Conservation (phyloP, 2,888 invertebrate genomes). For the Tipula unca region DNA sequence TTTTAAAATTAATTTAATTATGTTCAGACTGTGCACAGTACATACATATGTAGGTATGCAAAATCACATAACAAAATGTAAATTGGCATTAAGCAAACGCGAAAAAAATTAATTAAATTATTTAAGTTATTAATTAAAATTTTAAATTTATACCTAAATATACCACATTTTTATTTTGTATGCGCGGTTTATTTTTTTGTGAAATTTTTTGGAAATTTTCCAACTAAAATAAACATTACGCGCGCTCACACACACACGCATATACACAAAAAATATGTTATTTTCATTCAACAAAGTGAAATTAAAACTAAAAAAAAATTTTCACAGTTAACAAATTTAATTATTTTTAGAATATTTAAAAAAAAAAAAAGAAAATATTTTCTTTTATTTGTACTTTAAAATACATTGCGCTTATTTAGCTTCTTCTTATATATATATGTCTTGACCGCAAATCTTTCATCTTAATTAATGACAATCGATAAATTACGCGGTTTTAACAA, state of each 20-base stretch:
- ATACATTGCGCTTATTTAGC: not conserved
- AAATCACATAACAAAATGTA: too few species aligned
- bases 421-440: too few species aligned
- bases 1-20: not conserved
- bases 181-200: not conserved
- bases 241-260: not conserved
- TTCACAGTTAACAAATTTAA: not conserved
- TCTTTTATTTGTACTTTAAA: not conserved
- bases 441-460: not conserved
- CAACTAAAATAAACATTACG: not conserved
- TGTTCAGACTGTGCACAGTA: too few species aligned
- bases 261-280: not conserved
- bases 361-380: not conserved
- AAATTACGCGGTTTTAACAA: not conserved
- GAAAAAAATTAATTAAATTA: not conserved
- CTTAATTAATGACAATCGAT: not conserved
- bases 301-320: not conserved
- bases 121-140: not conserved
- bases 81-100: not conserved
- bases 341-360: not conserved
- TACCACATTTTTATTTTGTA: not conserved
- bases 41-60: too few species aligned
- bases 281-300: conserved; percentile 14
- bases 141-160: not conserved
- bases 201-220: conserved; percentile 1